A percentile compares a stretch with the other conserved stretches of the same genome.
Conservation (phyloP, 2,113 vertebrate genomes). For the Mionectes macconnelli region DNA sequence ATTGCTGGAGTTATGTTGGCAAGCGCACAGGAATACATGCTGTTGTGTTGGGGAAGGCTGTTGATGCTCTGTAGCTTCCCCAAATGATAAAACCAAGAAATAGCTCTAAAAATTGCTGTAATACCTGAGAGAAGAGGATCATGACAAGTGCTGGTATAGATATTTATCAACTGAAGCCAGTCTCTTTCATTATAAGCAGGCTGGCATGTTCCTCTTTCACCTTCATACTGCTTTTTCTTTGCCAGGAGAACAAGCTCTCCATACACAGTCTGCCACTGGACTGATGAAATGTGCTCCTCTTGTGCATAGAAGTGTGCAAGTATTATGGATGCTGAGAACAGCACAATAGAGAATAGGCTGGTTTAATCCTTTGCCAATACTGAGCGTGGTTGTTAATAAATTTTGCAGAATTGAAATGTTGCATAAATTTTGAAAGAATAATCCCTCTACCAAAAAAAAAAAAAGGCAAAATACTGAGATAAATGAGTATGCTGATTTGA, state of each 20-base stretch:
- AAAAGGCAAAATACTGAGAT: neutral
- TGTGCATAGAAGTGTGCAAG: neutral
- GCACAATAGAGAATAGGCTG: neutral
- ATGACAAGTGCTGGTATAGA: neutral
- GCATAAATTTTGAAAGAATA: neutral
- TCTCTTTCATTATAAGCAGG: neutral
- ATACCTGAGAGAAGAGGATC: neutral
- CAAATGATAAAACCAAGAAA: neutral
- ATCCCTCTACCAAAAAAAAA: neutral
- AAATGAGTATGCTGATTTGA: neutral
- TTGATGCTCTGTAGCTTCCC: neutral
- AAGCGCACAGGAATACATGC: neutral
- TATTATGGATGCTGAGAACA: neutral
- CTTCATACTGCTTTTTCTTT: neutral
- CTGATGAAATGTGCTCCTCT: neutral
- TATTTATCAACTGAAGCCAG: neutral
- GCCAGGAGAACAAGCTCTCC: neutral
- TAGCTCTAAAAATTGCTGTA: neutral
- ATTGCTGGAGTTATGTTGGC: neutral
- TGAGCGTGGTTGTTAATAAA: neutral
- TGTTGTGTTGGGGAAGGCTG: neutral
- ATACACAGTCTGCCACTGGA: fast-evolving
- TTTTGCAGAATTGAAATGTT: neutral
- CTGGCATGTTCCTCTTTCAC: neutral
- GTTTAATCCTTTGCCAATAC: neutral